phyloP scores from a whole-genome alignment of 2,113 vertebrate genomes.

The Bufo gargarizans region DNA sequence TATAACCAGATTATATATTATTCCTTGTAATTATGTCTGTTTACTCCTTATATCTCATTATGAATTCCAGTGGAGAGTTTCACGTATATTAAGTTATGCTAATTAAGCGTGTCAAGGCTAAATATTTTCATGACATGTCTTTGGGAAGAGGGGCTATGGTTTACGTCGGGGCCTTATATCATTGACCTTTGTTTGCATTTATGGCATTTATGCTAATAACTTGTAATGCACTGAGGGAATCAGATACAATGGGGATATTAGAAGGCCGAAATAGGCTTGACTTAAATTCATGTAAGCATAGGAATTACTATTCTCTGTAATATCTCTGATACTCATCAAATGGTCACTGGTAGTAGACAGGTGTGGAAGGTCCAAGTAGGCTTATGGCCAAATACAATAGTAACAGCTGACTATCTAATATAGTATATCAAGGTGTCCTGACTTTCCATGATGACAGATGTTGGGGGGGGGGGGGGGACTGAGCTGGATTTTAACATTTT shows the following conservation, averaged over 20 bases:
- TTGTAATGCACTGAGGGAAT: background rate
- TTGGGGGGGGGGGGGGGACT: no score
- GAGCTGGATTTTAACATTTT: no score
- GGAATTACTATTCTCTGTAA: background rate
- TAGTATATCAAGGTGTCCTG: no score
- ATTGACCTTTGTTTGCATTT: constrained; percentile 1
- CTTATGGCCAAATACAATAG: no score
- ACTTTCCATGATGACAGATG: no score
- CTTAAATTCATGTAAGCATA: background rate
- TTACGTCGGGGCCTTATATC: background rate
- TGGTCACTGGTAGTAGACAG: background rate
- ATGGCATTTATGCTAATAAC: constrained; percentile 8
- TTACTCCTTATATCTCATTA: constrained; percentile 28
- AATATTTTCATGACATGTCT: background rate
- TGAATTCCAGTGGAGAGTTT: constrained; percentile 17
- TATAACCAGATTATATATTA: constrained; percentile 36
- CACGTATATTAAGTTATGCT: constrained; percentile 28
- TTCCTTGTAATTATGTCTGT: constrained; percentile 30
- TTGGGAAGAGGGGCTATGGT: background rate
- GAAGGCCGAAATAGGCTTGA: background rate
- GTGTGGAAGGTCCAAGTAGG: no score
- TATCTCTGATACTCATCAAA: background rate
- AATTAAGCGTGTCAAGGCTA: constrained; percentile 28
- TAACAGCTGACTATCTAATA: no score
- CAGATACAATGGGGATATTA: background rate